Conservation (phyloP, 2,797 vertebrate species). For the Oreochromis grahami region DNA sequence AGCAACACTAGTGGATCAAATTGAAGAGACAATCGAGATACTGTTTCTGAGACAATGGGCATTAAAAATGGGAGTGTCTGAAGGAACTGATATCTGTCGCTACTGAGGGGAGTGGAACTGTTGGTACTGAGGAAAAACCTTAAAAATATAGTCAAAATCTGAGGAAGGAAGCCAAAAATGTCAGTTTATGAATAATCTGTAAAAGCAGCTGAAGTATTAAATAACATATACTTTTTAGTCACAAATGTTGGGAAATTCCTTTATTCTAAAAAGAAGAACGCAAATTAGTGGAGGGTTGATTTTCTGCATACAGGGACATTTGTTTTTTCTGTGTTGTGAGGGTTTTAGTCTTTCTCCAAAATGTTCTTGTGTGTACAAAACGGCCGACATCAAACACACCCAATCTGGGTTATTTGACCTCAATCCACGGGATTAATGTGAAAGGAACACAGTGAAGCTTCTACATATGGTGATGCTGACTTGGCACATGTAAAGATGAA, state of each 20-base stretch:
- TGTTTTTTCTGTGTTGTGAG: not conserved
- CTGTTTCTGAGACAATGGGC: fast-evolving
- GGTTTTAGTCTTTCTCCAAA: not conserved
- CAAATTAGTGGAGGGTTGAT: not conserved
- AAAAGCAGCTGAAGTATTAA: not conserved
- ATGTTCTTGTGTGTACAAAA: not conserved
- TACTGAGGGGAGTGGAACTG: not conserved
- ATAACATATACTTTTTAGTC: not conserved
- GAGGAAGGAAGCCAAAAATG: not conserved
- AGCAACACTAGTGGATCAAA: not conserved
- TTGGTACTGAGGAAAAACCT: not conserved
- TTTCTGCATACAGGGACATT: not conserved
- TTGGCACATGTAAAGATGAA: not conserved
- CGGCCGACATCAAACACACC: not conserved
- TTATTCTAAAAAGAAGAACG: not conserved
- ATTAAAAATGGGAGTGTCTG: not conserved
- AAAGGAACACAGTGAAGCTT: not conserved
- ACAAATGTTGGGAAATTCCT: not conserved
- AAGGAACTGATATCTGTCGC: not conserved
- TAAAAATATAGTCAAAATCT: fast-evolving
- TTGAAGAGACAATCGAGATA: not conserved
- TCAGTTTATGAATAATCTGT: not conserved
- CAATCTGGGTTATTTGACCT: constrained; percentile 43
- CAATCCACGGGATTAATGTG: constrained; percentile 44
- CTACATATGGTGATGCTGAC: not conserved